Percentiles rank a stretch among this genome's conserved stretches.
Conservation (phyloP, 2,888 invertebrate species). For the Mythimna albipuncta region DNA sequence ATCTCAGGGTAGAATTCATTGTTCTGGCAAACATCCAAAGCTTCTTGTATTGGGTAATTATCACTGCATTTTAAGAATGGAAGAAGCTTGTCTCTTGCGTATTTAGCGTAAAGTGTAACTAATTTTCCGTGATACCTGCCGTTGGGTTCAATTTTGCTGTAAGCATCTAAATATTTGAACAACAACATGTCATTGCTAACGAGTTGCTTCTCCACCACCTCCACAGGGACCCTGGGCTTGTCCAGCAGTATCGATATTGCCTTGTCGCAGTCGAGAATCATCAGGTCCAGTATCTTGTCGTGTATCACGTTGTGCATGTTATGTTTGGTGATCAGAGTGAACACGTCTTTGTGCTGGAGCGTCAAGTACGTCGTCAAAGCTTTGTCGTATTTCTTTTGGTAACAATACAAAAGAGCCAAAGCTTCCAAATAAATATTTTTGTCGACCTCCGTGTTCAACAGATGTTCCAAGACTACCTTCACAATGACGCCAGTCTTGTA, state of each 20-base stretch:
- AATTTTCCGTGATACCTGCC: conserved; percentile 96
- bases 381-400: conserved; percentile 97
- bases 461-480: conserved; percentile 95
- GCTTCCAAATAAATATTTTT: conserved; percentile 95
- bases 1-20: conserved; percentile 96
- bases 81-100: conserved; percentile 95
- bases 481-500: conserved; percentile 96
- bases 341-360: conserved; percentile 97
- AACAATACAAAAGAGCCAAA: conserved; percentile 96
- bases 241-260: conserved; percentile 96
- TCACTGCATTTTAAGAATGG: conserved; percentile 97
- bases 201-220: conserved; percentile 95
- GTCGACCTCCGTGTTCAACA: conserved; percentile 93
- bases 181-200: conserved; percentile 93
- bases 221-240: conserved; percentile 93
- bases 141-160: conserved; percentile 95
- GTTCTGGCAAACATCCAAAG: conserved; percentile 96
- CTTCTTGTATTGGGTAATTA: conserved; percentile 98
- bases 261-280: conserved; percentile 96
- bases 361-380: conserved; percentile 97
- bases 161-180: conserved; percentile 96
- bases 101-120: conserved; percentile 97
- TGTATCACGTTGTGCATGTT: conserved; percentile 95
- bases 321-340: conserved; percentile 96
- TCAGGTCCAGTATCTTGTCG: conserved; percentile 96